Conservation (phyloP, 2,888 invertebrate genomes). For the Andricus quercusramuli region DNA sequence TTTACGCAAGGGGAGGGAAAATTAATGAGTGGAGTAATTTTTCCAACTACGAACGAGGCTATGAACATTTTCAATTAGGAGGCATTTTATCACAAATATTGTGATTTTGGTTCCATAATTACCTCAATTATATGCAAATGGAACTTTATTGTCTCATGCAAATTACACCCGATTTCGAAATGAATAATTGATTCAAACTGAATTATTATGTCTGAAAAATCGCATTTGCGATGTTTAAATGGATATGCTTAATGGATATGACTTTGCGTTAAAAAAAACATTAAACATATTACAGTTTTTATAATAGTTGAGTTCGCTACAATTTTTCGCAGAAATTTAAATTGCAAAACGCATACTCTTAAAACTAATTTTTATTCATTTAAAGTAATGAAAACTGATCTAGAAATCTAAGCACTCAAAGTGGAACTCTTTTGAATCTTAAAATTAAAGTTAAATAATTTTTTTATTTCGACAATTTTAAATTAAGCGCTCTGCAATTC, state of each 20-base stretch:
- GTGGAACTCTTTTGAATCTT: no score
- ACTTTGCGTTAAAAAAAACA: neutral
- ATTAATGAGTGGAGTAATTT: slow-evolving; percentile 18
- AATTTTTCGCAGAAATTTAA: no score
- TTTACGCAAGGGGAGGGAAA: slow-evolving; percentile 3
- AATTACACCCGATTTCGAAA: neutral
- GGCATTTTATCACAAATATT: neutral
- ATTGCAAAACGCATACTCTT: no score
- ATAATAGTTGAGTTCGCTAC: no score
- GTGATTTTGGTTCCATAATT: neutral
- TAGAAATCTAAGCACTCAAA: no score
- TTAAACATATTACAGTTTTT: no score
- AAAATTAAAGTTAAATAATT: no score
- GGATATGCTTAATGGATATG: neutral
- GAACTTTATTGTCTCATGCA: neutral
- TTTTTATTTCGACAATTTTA: no score
- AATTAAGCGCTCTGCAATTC: no score
- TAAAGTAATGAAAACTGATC: no score
- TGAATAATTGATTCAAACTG: neutral
- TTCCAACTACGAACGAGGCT: neutral
- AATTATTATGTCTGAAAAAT: neutral
- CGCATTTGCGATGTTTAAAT: neutral
- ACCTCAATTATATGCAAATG: neutral
- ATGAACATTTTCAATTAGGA: neutral
- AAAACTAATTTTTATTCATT: no score